Evolutionary conservation across 2,113 vertebrate genomes (phyloP).

Genomic region (Orthonyx spaldingii): DNA sequence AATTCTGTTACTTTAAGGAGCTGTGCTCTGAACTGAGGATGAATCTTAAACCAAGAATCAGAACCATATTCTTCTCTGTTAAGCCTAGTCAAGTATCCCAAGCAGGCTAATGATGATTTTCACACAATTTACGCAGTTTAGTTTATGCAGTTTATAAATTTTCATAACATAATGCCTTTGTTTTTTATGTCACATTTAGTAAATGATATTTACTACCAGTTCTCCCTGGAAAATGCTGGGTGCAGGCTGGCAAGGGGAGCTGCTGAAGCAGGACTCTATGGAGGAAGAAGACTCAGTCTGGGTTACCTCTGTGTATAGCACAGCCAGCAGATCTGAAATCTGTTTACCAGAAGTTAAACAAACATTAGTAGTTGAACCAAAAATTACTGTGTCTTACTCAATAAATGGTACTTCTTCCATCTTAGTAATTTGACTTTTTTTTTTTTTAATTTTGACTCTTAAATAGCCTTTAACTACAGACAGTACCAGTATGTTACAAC

Average conservation of each 20-base stretch:
- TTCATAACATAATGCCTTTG: neutral
- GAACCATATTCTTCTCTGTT: neutral
- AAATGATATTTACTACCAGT: neutral
- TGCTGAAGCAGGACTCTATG: neutral
- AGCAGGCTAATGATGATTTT: neutral
- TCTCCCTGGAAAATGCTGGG: neutral
- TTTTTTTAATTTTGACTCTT: neutral
- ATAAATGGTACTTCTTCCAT: neutral
- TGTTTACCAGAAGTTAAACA: neutral
- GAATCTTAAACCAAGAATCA: neutral
- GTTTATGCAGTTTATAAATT: too few relatives aligned
- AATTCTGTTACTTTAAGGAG: neutral
- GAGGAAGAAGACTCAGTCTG: neutral
- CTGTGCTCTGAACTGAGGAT: accelerated
- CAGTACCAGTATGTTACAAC: neutral
- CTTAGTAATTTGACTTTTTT: neutral
- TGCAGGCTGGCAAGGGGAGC: neutral
- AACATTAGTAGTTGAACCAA: neutral
- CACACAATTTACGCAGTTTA: neutral
- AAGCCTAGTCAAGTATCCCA: neutral
- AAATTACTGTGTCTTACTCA: neutral
- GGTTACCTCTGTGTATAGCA: neutral
- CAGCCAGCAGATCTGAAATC: neutral
- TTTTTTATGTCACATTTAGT: neutral
- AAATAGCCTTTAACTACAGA: neutral